These are phyloP conservation scores for Parnassius smintheus DNA, from an alignment of 2,888 invertebrate species.

Conservation along the genomic window DNA sequence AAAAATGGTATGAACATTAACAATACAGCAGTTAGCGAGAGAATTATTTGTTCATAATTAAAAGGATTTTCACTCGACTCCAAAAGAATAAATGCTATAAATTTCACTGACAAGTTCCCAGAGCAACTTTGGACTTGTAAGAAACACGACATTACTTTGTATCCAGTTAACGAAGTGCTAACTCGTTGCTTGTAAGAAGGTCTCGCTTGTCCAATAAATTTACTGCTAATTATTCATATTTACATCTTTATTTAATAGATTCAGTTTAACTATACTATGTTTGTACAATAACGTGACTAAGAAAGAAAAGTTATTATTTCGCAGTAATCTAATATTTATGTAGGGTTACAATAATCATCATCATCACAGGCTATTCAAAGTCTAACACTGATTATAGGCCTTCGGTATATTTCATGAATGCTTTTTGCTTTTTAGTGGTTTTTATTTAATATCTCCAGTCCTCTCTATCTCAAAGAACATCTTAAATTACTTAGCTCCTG, in stretches of 20 bases:
- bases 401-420: too few species aligned
- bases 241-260: constrained; percentile 1
- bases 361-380: too few species aligned
- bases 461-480: too few species aligned
- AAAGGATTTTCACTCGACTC: constrained; percentile 32
- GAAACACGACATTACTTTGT: constrained; percentile 63
- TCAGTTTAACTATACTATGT: too few species aligned
- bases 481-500: too few species aligned
- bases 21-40: constrained; percentile 1
- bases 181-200: constrained; percentile 56
- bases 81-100: constrained; percentile 51
- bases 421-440: too few species aligned
- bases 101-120: constrained; percentile 43
- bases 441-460: too few species aligned
- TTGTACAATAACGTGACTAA: too few species aligned
- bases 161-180: constrained; percentile 64
- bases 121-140: constrained; percentile 48
- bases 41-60: constrained; percentile 24
- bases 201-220: constrained; percentile 29
- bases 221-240: constrained; percentile 6
- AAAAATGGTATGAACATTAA: constrained; percentile 1
- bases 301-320: too few species aligned
- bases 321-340: too few species aligned
- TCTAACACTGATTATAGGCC: too few species aligned
- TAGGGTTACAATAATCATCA: too few species aligned